These are phyloP conservation scores for Pangasianodon gigas DNA, from an alignment of 2,113 vertebrate genomes.

Conservation along the genomic window DNA sequence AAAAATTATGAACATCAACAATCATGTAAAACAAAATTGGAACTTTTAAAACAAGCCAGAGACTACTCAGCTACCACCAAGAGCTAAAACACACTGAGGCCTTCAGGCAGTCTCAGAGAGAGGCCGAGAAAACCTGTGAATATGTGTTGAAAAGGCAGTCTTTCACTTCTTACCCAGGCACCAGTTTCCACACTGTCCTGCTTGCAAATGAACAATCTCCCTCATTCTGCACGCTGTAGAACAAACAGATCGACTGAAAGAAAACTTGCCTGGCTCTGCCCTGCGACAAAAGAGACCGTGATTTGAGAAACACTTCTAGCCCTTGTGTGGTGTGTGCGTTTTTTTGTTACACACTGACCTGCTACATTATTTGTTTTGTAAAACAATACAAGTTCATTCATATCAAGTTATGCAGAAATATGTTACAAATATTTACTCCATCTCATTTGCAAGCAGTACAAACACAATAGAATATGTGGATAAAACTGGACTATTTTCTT, in stretches of 20 bases:
- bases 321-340: too few relatives aligned
- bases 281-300: slow-evolving; percentile 33
- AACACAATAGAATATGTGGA: too few relatives aligned
- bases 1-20: background rate
- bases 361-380: too few relatives aligned
- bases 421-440: too few relatives aligned
- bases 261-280: background rate
- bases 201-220: slow-evolving; percentile 80
- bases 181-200: slow-evolving; percentile 82
- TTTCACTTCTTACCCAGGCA: slow-evolving; percentile 67
- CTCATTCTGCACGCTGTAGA: slow-evolving; percentile 62
- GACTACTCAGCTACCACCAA: background rate
- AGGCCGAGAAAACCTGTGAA: background rate
- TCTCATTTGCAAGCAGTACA: too few relatives aligned
- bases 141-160: background rate
- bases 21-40: too few relatives aligned
- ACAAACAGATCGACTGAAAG: background rate
- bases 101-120: background rate
- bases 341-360: too few relatives aligned
- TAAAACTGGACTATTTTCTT: too few relatives aligned
- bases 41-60: background rate
- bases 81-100: background rate
- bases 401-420: too few relatives aligned
- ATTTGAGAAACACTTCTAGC: slow-evolving; percentile 16
- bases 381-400: too few relatives aligned